phyloP scores from a whole-genome alignment of 2,797 vertebrate genomes.

The Limnodromus scolopaceus region DNA sequence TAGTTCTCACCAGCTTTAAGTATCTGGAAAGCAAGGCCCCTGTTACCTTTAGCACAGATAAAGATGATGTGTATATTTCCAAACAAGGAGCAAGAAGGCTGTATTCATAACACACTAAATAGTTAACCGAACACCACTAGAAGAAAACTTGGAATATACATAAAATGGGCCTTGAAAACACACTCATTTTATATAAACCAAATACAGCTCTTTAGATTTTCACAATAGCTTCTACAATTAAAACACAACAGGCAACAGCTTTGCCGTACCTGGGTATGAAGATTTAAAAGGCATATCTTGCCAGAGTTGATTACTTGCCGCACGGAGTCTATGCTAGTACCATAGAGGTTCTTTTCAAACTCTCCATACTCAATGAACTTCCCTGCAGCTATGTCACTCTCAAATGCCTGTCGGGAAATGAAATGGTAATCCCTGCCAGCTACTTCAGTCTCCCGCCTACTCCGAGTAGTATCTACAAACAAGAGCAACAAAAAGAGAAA shows the following conservation, averaged over 20 bases:
- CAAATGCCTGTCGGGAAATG: constrained; percentile 91
- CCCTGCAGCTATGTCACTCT: constrained; percentile 88
- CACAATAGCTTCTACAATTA: neutral
- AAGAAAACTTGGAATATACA: neutral
- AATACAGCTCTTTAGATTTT: neutral
- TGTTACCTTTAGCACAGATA: neutral
- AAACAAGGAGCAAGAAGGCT: neutral
- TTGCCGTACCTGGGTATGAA: constrained; percentile 90
- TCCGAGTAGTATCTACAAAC: constrained; percentile 90
- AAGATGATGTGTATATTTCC: neutral
- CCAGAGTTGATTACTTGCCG: constrained; percentile 97
- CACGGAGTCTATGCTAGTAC: constrained; percentile 94
- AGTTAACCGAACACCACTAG: neutral
- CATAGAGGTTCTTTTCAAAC: constrained; percentile 97
- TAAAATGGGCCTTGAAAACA: neutral
- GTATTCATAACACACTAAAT: neutral
- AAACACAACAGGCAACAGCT: neutral
- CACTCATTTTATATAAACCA: neutral
- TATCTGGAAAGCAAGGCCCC: neutral
- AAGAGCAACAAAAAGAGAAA: constrained; percentile 12
- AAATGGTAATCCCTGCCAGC: constrained; percentile 95
- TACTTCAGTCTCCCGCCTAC: constrained; percentile 88
- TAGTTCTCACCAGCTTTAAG: neutral
- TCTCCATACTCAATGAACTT: constrained; percentile 97
- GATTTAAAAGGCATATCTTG: constrained; percentile 95